Base-by-base conservation (phyloP, 2,113 vertebrate species). In the Nesogale talazaci region DNA sequence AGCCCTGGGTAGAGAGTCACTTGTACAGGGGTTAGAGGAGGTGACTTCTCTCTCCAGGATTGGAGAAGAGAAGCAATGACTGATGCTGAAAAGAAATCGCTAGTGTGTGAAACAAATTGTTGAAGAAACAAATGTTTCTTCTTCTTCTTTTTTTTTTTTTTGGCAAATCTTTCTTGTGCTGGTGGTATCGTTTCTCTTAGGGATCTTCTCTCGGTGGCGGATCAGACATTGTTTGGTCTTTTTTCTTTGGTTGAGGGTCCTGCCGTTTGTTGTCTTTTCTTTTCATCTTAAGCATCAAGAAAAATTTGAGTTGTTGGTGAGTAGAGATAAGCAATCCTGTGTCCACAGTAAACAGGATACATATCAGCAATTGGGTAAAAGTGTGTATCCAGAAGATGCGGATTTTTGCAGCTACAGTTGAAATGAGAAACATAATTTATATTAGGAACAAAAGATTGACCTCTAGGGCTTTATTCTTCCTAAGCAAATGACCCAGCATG, bases 311-410 rank as follows among this genome's bases (percentile, higher is more conserved):
- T 79, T 97, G 84, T 36, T 67, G 2, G 34, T 79, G n/a, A 17
- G 89, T 97, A 0, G 61, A 94, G 46, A 95, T 14, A 61, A 95
- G 76, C 70, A 97, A 31, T 2, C 31, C 70, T 2, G 95, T 96
- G 36, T 97, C 93, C 88, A 82, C 82, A 79, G 12, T 72, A 92
- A 97, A 93, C 84, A 97, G 82, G 59, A 69, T 91, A 69, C 0
- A 3, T 78, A 94, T 92, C 95, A 96, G 10, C 10, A 63, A 36
- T 4, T 67, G 94, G 36, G 96, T 6, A 42, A 91, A 6, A 11
- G 72, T 5, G 29, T 79, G 89, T 31, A 80, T 2, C 82, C 84
- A 70, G 57, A 4, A 5, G 36, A 38, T 17, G 14, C 36, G 2
- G 9, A 70, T 15, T 69, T 72, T 82, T 65, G 1, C 22, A 34